Base-by-base conservation (phyloP, 2,113 vertebrate species). In the Numenius arquata region DNA sequence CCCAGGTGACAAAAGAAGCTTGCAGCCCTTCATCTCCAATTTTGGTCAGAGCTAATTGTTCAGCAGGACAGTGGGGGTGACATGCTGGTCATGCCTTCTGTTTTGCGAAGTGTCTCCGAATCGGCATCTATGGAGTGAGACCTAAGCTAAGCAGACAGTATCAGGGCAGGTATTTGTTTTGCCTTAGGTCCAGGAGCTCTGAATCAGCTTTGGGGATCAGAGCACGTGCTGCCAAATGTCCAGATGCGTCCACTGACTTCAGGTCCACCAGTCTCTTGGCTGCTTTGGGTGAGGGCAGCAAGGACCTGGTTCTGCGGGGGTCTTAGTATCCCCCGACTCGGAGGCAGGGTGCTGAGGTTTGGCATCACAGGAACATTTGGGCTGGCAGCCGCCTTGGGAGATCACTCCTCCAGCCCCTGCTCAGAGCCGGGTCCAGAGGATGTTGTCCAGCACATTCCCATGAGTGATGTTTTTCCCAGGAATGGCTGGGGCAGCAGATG, bases 281-380 rank as follows among this genome's bases (percentile, higher is more conserved):
- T 65, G 79, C 16, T 45, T 19, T 1, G 3, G 43, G 47, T 23
- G 72, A 76, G 13, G 25, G 22, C 34, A 63, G 25, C 0, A 0
- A 67, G n/a, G 22, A 12, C 4, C 32, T 25, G 78, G 36, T 34
- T 65, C 15, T 76, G 15, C 0, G 2, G 6, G 11, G 38, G 2
- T 6, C 41, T 36, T 59, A 58, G 41, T 38, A 78, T 14, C 18
- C 34, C 23, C 7, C 18, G 38, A 17, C 11, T 36, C 3, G 5
- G 23, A 36, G 26, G 14, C 2, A 2, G 8, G 6, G 5, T 83
- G 47, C 62, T 0, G 17, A 71, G 19, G 11, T 72, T 79, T 17
- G 41, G 72, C 23, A 38, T 8, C 53, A 32, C 41, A 38, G 43
- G 21, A 38, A 34, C n/a, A n/a, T 26, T 29, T 20, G 15, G 19